Evolutionary conservation across 1,140 invertebrate species (phyloP), one percentile per base, ranked within the genome.

Genomic region (Luehdorfia chinensis): DNA sequence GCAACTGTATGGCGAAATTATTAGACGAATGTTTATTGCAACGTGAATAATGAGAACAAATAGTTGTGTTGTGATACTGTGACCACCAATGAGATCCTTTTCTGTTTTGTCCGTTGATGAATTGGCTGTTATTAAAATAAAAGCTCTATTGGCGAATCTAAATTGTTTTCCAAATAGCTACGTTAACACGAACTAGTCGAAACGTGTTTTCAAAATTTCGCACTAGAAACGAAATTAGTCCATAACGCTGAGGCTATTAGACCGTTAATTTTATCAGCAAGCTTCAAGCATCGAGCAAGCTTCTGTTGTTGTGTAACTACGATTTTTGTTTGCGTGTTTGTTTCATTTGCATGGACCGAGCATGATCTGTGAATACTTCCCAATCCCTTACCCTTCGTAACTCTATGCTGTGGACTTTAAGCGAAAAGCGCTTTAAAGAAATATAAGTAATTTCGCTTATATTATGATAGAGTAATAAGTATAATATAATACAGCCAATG

Each of bases 271-370:
- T 19, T 50, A 51, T 46, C 49, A 16, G 57, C 59, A 63, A 70
- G 70, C 66, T 75, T 69, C 59, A 52, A 69, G 78, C 74, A 68
- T 73, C 68, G 59, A 65, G 80, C 74, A 52, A 63, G 78, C 75
- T 83, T 80, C 63, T 68, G 77, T 83, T 49, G 66, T 85, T 81
- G 73, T 83, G 67, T 81, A 51, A 76, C 48, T 69, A 32, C 65
- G 66, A 78, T 28, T 43, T 43, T 86, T 72, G 68, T 86, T 86
- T 86, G 83, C 83, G 74, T 83, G 76, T 86, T 55, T 75, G 46
- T 79, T 77, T 86, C 58, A 79, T 86, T 86, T 86, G 81, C 81
- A 86, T 86, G 81, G 41, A 67, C 60, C 67, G 52, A 71, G 81
- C 81, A 86, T 86, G 81, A 59, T 61, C 66, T 67, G 65, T 75